Base-by-base conservation (phyloP, 30 jellyfish, hydroid and myxozoan species). In the Nemopilema nomurai region DNA sequence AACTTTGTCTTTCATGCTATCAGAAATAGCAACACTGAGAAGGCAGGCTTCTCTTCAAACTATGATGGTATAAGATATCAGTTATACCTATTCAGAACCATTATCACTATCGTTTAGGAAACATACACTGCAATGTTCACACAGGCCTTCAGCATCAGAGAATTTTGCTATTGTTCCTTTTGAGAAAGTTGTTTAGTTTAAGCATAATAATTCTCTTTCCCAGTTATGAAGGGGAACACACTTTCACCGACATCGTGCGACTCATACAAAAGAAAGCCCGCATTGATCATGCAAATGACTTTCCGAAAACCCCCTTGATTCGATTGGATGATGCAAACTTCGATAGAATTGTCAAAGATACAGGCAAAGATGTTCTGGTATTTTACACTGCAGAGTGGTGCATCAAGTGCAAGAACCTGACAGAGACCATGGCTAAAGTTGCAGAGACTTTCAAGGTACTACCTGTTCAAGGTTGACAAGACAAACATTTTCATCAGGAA, bases 371-470 rank as follows among this genome's bases (percentile, higher is more conserved):
- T 62, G 96, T 82, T 18, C 8, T 94, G 89, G 97, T 89, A 20
- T 84, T 49, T 21, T 94, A 71, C 69, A 62, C 80, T 32, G 83
- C 99, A 22, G 63, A 71, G 18, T 94, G 99, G 99, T 89, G 99
- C 71, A 57, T 63, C 84, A 94, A 94, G 71, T 94, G 99, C 86
- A 94, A 84, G 57, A 81, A 72, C 67, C 69, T 94, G 66, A 62
- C 87, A 13, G 23, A 74, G n/a, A 88, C 90, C 49, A 72, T 94
- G 72, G 17, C 23, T 16, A 73, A 78, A 67, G 97, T 89, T 18
- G 97, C 95, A 16, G 91, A 82, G 22, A 89, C 72, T 49, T 94
- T 94, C 95, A 78, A 94, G 97, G 99, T 94, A 75, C 1, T 23
- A 13, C 13, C 6, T 41, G n/a, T n/a, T n/a, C n/a, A n/a, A n/a